These are phyloP conservation scores for Saccostrea glomerata DNA, from an alignment of 1,140 invertebrate species.

Conservation along the genomic window DNA sequence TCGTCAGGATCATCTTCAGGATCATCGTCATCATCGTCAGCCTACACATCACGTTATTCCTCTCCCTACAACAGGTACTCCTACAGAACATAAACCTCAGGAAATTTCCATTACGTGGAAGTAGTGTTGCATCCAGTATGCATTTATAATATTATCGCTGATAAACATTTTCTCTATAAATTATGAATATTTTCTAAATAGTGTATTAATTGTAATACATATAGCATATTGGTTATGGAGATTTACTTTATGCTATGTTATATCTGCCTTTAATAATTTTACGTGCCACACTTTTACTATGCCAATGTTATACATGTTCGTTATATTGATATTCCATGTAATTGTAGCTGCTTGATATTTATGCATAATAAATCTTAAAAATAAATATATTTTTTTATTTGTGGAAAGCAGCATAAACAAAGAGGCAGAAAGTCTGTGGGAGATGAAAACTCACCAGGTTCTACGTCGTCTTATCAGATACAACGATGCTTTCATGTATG, in stretches of 20 bases:
- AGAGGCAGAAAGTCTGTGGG: no score
- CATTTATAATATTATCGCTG: neutral
- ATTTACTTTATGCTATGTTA: neutral
- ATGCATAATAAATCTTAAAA: neutral
- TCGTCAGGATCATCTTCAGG: neutral
- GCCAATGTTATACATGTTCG: neutral
- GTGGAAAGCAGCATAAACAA: no score
- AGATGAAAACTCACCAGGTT: no score
- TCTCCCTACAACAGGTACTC: conserved; percentile 27
- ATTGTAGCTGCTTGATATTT: conserved; percentile 16
- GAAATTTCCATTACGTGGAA: neutral
- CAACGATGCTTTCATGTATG: no score
- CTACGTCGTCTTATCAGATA: no score
- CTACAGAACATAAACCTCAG: neutral
- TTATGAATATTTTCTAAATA: neutral
- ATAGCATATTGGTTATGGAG: no score
- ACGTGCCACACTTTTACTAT: conserved; percentile 20
- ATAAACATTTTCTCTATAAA: neutral
- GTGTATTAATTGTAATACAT: no score
- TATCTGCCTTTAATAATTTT: conserved; percentile 12
- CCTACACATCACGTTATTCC: neutral
- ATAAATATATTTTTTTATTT: no score
- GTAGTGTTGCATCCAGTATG: neutral
- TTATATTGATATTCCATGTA: neutral
- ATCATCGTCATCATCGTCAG: neutral